Percentiles rank a stretch among this genome's conserved stretches.
These are phyloP conservation scores for Merluccius polli DNA, from an alignment of 2,797 vertebrate species.

Conservation along the genomic window DNA sequence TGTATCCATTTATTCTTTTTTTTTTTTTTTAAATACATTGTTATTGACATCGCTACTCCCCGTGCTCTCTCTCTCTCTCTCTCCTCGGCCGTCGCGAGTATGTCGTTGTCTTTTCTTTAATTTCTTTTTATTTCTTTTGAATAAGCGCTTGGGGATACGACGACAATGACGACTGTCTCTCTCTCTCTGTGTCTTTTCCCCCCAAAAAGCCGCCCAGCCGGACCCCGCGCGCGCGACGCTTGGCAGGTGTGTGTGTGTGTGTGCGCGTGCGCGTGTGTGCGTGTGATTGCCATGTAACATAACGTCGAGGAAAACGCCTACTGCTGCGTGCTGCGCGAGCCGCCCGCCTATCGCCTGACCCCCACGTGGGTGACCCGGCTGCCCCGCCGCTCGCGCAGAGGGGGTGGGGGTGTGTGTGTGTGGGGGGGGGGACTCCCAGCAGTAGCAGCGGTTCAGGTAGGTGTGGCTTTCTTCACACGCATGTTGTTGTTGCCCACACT, in stretches of 20 bases:
- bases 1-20: too few species aligned
- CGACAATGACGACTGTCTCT: conserved; percentile 50
- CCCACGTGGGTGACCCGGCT: conserved; percentile 78
- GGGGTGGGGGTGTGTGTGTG: too few species aligned
- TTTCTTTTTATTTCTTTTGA: too few species aligned
- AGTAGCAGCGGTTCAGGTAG: conserved; percentile 74
- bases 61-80: conserved; percentile 18
- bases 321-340: conserved; percentile 38
- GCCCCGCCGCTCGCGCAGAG: conserved; percentile 62
- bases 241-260: background rate
- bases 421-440: conserved; percentile 57
- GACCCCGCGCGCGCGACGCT: conserved; percentile 43
- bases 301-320: conserved; percentile 63
- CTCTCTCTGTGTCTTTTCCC: conserved; percentile 14
- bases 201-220: conserved; percentile 33
- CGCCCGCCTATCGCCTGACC: conserved; percentile 70
- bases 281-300: conserved; percentile 77
- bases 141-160: conserved; percentile 34
- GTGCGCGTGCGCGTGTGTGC: conserved; percentile 57
- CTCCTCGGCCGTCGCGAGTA: background rate
- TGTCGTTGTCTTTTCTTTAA: background rate
- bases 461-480: conserved; percentile 64
- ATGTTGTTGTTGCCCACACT: background rate
- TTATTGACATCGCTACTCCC: conserved; percentile 35
- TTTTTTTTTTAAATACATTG: conserved; percentile 49